Percentiles rank a stretch among this genome's conserved stretches.
phyloP scores from a whole-genome alignment of 2,888 invertebrate genomes.

The Ormia ochracea region DNA sequence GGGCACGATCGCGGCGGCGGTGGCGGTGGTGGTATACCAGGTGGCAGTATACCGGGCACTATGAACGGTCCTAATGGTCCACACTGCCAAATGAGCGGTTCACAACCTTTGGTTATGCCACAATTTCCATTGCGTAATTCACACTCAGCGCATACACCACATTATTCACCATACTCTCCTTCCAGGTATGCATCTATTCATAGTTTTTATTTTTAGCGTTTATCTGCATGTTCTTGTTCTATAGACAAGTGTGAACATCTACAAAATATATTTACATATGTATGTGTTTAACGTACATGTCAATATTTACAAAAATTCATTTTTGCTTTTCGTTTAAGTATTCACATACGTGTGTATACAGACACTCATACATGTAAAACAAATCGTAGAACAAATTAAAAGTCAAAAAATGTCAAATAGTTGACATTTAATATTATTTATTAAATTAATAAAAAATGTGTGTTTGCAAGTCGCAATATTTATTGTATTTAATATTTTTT shows the following conservation, averaged over 20 bases:
- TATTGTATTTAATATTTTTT: not conserved
- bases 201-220: not conserved
- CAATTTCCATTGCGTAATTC: conserved; percentile 88
- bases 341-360: too few species aligned
- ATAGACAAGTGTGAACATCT: too few species aligned
- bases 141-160: conserved; percentile 82
- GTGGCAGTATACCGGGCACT: conserved; percentile 68
- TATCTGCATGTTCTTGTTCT: conserved; percentile 22
- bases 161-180: conserved; percentile 93
- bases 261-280: too few species aligned
- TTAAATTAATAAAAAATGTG: conserved; percentile 42
- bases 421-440: conserved; percentile 58
- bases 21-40: conserved; percentile 67
- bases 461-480: conserved; percentile 16
- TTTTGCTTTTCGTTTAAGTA: not conserved
- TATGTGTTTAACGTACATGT: too few species aligned
- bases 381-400: conserved; percentile 61
- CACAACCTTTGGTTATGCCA: conserved; percentile 89
- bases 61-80: conserved; percentile 77
- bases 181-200: conserved; percentile 80
- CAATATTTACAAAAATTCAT: conserved; percentile 43
- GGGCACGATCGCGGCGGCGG: conserved; percentile 73
- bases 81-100: conserved; percentile 83
- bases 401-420: conserved; percentile 58
- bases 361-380: not conserved